These are phyloP conservation scores for Cheilosia vernalis DNA, from an alignment of 2,888 invertebrate species.

Conservation along the genomic window DNA sequence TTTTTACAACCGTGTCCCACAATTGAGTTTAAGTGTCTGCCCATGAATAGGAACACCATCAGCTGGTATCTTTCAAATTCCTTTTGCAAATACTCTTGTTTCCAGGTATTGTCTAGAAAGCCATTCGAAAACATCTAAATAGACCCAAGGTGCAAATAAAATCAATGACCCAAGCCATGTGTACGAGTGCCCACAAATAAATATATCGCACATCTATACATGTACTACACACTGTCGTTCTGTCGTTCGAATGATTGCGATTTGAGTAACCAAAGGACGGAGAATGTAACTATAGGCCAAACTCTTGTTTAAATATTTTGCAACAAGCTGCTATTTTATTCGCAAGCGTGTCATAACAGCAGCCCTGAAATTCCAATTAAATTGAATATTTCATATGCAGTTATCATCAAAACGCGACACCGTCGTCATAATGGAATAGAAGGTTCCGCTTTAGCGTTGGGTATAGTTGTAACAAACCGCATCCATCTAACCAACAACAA, in stretches of 20 bases:
- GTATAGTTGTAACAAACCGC: constrained; percentile 58
- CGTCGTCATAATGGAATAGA: constrained; percentile 61
- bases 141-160: constrained; percentile 70
- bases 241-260: constrained; percentile 33
- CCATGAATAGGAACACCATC: too few relatives aligned
- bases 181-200: background rate
- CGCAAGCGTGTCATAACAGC: constrained; percentile 56
- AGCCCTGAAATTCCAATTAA: constrained; percentile 78
- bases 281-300: background rate
- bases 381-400: constrained; percentile 80
- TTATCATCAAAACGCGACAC: constrained; percentile 69
- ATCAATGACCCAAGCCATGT: constrained; percentile 49
- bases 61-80: too few relatives aligned
- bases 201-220: background rate
- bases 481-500: constrained; percentile 51
- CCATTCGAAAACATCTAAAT: constrained; percentile 64
- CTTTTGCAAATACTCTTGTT: background rate
- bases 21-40: too few relatives aligned
- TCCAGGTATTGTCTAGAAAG: constrained; percentile 32
- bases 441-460: constrained; percentile 52
- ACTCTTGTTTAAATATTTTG: constrained; percentile 39
- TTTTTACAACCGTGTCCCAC: too few relatives aligned
- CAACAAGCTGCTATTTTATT: constrained; percentile 31
- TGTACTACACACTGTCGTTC: background rate
- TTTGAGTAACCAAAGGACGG: constrained; percentile 12